Base-by-base conservation (phyloP, 2,888 invertebrate genomes). In the Conus canariensis region DNA sequence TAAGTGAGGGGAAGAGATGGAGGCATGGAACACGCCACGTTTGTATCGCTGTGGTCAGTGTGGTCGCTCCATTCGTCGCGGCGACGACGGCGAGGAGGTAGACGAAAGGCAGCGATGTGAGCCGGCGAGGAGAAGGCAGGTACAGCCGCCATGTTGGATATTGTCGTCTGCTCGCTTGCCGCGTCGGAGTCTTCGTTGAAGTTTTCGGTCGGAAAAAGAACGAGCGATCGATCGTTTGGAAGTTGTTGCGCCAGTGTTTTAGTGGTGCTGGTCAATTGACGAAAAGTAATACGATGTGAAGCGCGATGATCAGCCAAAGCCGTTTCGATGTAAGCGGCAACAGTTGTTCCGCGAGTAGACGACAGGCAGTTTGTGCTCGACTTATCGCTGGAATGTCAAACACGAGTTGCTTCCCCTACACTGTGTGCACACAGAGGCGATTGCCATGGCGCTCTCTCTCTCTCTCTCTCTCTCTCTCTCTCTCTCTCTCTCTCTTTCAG, bases 11-110 rank as follows among this genome's bases (percentile, higher is more conserved):
- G 30, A 67, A 87, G 19, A 87, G n/a, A 8, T 5, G 10, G n/a
- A 85, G 22, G 58, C 64, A 16, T 14, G 10, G 16, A 64, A 14
- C 64, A 4, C 0, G 64, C 6, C 64, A 64, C 64, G 64, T 64
- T 14, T 64, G 64, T 64, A 64, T 16, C 10, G 16, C 10, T 25
- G 67, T 25, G 56, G 45, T 22, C 4, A 60, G 67, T n/a, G 22
- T 25, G 25, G 16, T 67, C 67, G 67, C 56, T 67, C 56, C 56
- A 59, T 58, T 74, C 64, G 89, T 85, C 74, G 89, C 89, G 85
- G 89, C 89, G 89, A 89, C 77, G 89, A 89, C 89, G 83, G 67
- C 45, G 85, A 16, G 77, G 70, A 89, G 89, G 89, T 85, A 89
- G 22, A 89, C 83, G 85, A 88, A 58, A 45, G 83, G 25, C 83